Evolutionary conservation across 2,797 vertebrate genomes (phyloP).

Genomic region (Sebastes itinus): DNA sequence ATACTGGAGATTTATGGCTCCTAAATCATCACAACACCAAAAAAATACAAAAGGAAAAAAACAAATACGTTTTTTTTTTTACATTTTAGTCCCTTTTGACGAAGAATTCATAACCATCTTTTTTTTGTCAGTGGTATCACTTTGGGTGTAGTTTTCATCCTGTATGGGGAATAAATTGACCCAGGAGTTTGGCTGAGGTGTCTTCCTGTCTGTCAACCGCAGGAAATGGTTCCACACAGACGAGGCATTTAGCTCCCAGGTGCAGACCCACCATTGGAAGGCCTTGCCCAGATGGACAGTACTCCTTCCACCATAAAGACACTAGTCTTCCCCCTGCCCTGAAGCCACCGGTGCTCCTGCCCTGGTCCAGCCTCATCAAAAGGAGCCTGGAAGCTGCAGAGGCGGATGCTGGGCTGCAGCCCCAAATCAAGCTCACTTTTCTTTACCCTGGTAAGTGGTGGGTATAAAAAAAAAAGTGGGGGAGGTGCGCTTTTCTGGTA

Average conservation of each 20-base stretch:
- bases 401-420: constrained; percentile 77
- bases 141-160: constrained; percentile 50
- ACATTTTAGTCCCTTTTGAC: neutral
- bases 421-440: constrained; percentile 77
- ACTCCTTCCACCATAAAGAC: constrained; percentile 82
- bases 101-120: neutral
- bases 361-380: constrained; percentile 80
- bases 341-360: constrained; percentile 78
- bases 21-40: neutral
- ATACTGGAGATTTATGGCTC: neutral
- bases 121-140: constrained; percentile 14
- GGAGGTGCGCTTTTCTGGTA: constrained; percentile 65
- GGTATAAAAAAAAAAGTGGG: constrained; percentile 48
- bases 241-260: constrained; percentile 83
- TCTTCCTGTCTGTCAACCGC: constrained; percentile 76
- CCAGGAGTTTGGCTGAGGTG: constrained; percentile 73
- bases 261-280: constrained; percentile 78
- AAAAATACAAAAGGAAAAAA: neutral
- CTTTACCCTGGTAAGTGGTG: constrained; percentile 71
- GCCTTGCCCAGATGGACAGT: constrained; percentile 82
- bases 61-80: too few relatives aligned
- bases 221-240: constrained; percentile 82
- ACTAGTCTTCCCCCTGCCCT: constrained; percentile 78
- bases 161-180: constrained; percentile 50
- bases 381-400: constrained; percentile 76